Percentiles rank a stretch among this genome's conserved stretches.
These are phyloP conservation scores for Rhinogobius similis DNA, from an alignment of 2,113 vertebrate genomes.

Conservation along the genomic window DNA sequence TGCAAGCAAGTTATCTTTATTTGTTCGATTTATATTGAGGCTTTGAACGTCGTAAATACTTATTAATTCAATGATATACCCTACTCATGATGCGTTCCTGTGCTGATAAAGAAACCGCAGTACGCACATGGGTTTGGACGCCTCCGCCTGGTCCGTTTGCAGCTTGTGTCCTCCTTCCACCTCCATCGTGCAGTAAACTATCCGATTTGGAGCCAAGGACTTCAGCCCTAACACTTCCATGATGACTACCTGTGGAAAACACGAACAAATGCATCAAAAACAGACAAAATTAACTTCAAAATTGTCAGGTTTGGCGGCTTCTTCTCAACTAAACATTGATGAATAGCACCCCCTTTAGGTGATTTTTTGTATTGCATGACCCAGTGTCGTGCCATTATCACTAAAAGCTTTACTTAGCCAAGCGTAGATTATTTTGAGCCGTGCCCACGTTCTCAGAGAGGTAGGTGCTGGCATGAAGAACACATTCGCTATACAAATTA, in stretches of 20 bases:
- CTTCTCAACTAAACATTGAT: not conserved
- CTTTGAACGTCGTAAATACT: no score
- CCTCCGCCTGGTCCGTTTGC: conserved; percentile 97
- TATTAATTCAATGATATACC: no score
- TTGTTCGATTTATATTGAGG: no score
- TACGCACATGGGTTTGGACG: conserved; percentile 92
- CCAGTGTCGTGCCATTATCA: not conserved
- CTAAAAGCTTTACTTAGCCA: not conserved
- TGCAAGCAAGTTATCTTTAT: no score
- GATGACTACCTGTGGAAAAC: conserved; percentile 88
- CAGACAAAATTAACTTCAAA: not conserved
- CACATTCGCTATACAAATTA: conserved; percentile 15
- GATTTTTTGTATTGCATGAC: not conserved
- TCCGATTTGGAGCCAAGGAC: conserved; percentile 95
- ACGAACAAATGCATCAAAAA: conserved; percentile 5
- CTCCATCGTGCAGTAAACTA: conserved; percentile 99
- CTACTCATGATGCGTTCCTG: no score
- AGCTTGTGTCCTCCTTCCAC: conserved; percentile 98
- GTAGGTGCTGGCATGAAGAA: conserved; percentile 13
- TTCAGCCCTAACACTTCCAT: conserved; percentile 97
- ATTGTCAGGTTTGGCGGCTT: not conserved
- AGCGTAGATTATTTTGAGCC: not conserved
- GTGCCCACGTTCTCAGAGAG: not conserved
- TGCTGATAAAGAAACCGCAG: not conserved
- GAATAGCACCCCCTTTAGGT: not conserved